Evolutionary conservation across 2,113 vertebrate genomes (phyloP).

Genomic region (Pachycephala philippinensis): DNA sequence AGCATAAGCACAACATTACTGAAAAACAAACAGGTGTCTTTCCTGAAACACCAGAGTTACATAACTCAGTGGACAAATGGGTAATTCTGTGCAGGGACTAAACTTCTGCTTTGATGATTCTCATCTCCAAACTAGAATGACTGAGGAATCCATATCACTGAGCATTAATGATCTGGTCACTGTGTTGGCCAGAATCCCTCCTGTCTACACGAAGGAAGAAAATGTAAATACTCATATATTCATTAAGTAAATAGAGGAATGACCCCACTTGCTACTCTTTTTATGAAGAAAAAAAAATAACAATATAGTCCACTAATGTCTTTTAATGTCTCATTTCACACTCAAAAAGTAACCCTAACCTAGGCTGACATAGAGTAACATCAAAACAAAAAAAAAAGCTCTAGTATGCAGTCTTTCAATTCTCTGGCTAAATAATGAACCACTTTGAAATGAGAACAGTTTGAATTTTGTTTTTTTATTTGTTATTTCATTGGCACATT

Average conservation of each 20-base stretch:
- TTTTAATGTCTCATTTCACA: background rate
- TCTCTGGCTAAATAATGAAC: background rate
- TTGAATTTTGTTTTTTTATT: background rate
- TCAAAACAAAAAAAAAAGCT: background rate
- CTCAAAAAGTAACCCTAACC: background rate
- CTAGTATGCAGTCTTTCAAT: background rate
- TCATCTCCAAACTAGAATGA: background rate
- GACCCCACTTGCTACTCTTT: background rate
- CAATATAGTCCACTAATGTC: background rate
- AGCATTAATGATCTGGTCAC: background rate
- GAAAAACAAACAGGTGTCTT: slow-evolving; percentile 13
- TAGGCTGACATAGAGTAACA: background rate
- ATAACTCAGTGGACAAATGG: background rate
- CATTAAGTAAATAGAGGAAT: background rate
- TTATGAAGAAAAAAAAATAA: background rate
- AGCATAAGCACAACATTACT: background rate
- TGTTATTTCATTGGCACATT: background rate
- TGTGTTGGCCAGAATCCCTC: background rate
- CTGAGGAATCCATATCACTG: background rate
- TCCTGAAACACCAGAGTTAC: background rate
- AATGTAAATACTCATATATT: background rate
- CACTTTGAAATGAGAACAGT: background rate
- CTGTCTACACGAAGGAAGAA: background rate
- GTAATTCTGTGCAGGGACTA: background rate
- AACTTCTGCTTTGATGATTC: background rate